These are phyloP conservation scores for Labeo calbasu DNA, from an alignment of 2,797 vertebrate species.

Conservation along the genomic window DNA sequence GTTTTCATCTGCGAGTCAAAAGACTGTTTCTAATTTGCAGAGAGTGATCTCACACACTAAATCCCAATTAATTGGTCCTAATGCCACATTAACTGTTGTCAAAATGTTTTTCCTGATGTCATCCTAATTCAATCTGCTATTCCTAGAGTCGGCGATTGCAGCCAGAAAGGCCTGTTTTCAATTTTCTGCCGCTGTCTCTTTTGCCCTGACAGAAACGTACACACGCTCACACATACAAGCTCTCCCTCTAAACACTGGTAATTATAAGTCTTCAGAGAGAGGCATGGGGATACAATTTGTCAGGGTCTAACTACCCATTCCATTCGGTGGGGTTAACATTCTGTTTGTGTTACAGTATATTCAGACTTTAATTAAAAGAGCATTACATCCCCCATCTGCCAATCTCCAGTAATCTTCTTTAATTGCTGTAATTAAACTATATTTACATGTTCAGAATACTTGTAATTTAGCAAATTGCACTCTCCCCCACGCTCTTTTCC, in stretches of 20 bases:
- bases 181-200: conserved; percentile 66
- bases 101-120: conserved; percentile 81
- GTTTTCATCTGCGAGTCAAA: conserved; percentile 62
- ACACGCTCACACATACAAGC: conserved; percentile 27
- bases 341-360: conserved; percentile 99
- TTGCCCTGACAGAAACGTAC: conserved; percentile 33
- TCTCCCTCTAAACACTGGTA: conserved; percentile 73
- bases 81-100: conserved; percentile 79
- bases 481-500: conserved; percentile 78
- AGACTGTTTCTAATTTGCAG: conserved; percentile 76
- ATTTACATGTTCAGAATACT: conserved; percentile 99
- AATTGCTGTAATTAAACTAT: conserved; percentile 99
- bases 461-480: conserved; percentile 99
- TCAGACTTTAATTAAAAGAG: conserved; percentile 99
- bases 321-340: conserved; percentile 98
- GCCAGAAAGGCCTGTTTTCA: conserved; percentile 71
- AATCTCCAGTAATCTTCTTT: conserved; percentile 99
- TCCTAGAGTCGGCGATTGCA: conserved; percentile 61
- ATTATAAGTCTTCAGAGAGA: conserved; percentile 78
- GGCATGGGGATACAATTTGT: conserved; percentile 85
- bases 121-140: conserved; percentile 70
- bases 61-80: conserved; percentile 78
- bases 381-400: conserved; percentile 99
- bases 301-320: conserved; percentile 87
- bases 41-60: conserved; percentile 73